Base-by-base conservation (phyloP, 2,797 vertebrate genomes). In the Megalops cyprinoides region DNA sequence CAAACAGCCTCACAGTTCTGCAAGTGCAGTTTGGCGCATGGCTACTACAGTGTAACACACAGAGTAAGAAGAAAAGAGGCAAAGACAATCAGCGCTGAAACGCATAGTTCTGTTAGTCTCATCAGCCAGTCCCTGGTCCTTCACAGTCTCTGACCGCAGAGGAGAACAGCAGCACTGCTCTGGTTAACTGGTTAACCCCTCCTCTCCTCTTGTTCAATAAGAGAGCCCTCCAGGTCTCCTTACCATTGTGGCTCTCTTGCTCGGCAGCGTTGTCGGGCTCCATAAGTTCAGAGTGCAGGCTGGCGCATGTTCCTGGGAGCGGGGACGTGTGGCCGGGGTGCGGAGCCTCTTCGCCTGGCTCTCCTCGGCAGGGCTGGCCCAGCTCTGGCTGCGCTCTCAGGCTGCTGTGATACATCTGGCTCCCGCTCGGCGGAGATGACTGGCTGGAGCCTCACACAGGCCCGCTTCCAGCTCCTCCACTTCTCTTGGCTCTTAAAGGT, bases 171-270 rank as follows among this genome's bases (percentile, higher is more conserved):
- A 75, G 42, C 42, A 1, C 14, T 39, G 80, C 53, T 20, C 15
- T 75, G 18, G 53, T 60, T 44, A 46, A 15, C 56, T 62, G 69
- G 55, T n/a, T 51, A 34, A 55, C 51, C 77, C 76, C 53, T 81
- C 82, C 49, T 53, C 62, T 3, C n/a, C 44, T 44, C 62, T 4
- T 0, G 5, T 10, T 14, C 73, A 31, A 73, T 20, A 73, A 79
- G 60, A 81, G 55, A 69, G 31, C 28, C 20, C 53, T 60, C 60
- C 49, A 20, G 14, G 51, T 87, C 85, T 86, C 92, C 97, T 97
- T 95, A 99, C 97, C 97, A 92, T 92, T 91, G 85, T 93, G 94
- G 88, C 91, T 88, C 87, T 96, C 96, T 85, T 90, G 92, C 85
- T 94, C 94, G 88, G 89, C 88, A 87, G 92, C 92, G 89, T 90